Evolutionary conservation across 53 echinoderm and acorn worm genomes (phyloP).

Genomic region (Antedon mediterranea): DNA sequence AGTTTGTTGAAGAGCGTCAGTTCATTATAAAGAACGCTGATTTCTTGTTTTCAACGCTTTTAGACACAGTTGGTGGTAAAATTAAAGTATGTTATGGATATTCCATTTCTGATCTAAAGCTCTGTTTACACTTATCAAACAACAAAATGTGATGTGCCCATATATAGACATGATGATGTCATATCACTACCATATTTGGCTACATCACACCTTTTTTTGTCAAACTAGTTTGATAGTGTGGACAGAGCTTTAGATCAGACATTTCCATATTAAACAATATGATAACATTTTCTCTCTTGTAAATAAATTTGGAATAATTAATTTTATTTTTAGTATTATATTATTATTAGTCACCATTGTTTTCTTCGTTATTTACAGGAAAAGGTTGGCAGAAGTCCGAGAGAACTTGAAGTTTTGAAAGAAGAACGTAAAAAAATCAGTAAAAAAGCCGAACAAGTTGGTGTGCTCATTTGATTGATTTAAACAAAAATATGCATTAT

Average conservation of each 20-base stretch:
- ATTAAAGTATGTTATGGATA: conserved; percentile 33
- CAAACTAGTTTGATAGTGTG: too few relatives aligned
- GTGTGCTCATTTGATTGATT: conserved; percentile 37
- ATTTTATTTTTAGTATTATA: too few relatives aligned
- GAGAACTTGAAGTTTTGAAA: conserved; percentile 45
- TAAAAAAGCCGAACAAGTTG: conserved; percentile 45
- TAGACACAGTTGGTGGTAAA: conserved; percentile 70
- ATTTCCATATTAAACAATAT: too few relatives aligned
- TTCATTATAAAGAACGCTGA: conserved; percentile 80
- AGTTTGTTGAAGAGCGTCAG: conserved; percentile 64
- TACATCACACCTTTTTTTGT: too few relatives aligned
- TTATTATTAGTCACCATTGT: not conserved
- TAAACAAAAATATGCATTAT: not conserved
- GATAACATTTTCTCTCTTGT: too few relatives aligned
- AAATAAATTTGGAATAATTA: too few relatives aligned
- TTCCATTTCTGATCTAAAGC: too few relatives aligned
- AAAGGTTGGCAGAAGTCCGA: conserved; percentile 45
- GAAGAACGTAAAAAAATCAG: conserved; percentile 41
- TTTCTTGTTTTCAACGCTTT: conserved; percentile 56
- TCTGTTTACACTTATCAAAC: too few relatives aligned
- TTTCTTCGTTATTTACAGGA: conserved; percentile 21
- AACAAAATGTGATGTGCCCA: too few relatives aligned
- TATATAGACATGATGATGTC: too few relatives aligned
- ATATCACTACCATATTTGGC: too few relatives aligned
- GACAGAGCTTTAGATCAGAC: too few relatives aligned